These are phyloP conservation scores for Cirrhinus molitorella DNA, from an alignment of 2,797 vertebrate species.

Conservation along the genomic window DNA sequence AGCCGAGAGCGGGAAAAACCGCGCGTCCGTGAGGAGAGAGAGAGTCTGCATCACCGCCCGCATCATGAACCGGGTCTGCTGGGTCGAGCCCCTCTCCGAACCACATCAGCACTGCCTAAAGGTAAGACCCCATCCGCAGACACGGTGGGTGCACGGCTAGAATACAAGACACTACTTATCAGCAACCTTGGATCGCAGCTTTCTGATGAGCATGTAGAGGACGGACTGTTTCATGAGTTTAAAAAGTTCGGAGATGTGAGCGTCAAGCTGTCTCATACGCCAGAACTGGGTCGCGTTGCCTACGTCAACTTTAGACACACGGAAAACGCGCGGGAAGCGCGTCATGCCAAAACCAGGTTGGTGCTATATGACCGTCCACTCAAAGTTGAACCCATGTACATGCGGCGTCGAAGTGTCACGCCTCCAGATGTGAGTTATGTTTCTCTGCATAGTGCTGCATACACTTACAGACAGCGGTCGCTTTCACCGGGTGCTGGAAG, in stretches of 20 bases:
- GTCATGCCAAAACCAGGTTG: conserved; percentile 90
- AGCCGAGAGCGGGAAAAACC: conserved; percentile 83
- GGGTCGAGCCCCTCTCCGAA: conserved; percentile 58
- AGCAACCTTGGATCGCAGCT: conserved; percentile 93
- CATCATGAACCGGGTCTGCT: conserved; percentile 79
- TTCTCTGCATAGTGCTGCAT: conserved; percentile 82
- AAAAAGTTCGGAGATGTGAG: conserved; percentile 97
- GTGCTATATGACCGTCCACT: conserved; percentile 91
- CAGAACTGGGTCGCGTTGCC: conserved; percentile 92
- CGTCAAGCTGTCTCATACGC: conserved; percentile 94
- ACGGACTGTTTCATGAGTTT: conserved; percentile 95
- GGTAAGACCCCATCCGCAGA: conserved; percentile 44
- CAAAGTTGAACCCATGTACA: conserved; percentile 94
- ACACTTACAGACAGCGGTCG: conserved; percentile 90
- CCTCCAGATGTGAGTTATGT: conserved; percentile 87
- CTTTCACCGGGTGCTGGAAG: conserved; percentile 86
- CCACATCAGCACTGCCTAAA: conserved; percentile 43
- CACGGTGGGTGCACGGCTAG: conserved; percentile 67
- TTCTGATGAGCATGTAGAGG: conserved; percentile 93
- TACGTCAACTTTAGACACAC: conserved; percentile 96
- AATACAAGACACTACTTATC: conserved; percentile 95
- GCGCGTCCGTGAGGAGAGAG: conserved; percentile 72
- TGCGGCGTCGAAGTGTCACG: conserved; percentile 87
- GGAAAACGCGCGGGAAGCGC: conserved; percentile 92
- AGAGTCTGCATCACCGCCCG: conserved; percentile 73